phyloP scores from a whole-genome alignment of 2,113 vertebrate species.

The Leptobrachium leishanense region DNA sequence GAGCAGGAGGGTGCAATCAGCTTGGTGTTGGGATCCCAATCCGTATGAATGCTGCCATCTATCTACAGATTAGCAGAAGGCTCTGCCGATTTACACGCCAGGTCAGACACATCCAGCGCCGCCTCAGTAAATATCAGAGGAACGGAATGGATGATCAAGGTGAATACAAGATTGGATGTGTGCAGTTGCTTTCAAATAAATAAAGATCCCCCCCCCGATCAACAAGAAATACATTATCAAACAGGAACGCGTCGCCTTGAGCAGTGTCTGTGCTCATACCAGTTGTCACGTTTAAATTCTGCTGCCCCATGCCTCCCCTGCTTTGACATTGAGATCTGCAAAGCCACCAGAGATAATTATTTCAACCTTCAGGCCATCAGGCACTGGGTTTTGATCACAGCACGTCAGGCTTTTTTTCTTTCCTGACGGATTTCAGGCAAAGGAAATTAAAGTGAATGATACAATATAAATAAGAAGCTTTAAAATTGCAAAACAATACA shows the following conservation, averaged over 20 bases:
- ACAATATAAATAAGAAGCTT: background rate
- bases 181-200: slow-evolving; percentile 69
- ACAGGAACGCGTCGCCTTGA: slow-evolving; percentile 85
- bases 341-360: slow-evolving; percentile 86
- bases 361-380: slow-evolving; percentile 84
- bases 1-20: slow-evolving; percentile 70
- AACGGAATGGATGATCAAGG: slow-evolving; percentile 86
- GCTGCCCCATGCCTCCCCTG: slow-evolving; percentile 78
- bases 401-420: slow-evolving; percentile 3
- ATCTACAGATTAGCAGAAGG: slow-evolving; percentile 82
- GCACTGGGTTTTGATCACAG: slow-evolving; percentile 69
- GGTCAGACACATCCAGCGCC: slow-evolving; percentile 72
- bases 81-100: slow-evolving; percentile 64
- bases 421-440: background rate
- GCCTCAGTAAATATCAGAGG: slow-evolving; percentile 82
- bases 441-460: background rate
- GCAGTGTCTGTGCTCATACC: slow-evolving; percentile 89
- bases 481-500: no score
- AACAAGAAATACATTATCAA: slow-evolving; percentile 85
- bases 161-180: slow-evolving; percentile 83
- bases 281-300: slow-evolving; percentile 84
- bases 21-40: slow-evolving; percentile 68
- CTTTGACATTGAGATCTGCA: slow-evolving; percentile 83
- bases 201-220: slow-evolving; percentile 42
- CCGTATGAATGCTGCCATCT: slow-evolving; percentile 97